Conservation (phyloP, 2,888 invertebrate genomes). For the Epiblema foenella region DNA sequence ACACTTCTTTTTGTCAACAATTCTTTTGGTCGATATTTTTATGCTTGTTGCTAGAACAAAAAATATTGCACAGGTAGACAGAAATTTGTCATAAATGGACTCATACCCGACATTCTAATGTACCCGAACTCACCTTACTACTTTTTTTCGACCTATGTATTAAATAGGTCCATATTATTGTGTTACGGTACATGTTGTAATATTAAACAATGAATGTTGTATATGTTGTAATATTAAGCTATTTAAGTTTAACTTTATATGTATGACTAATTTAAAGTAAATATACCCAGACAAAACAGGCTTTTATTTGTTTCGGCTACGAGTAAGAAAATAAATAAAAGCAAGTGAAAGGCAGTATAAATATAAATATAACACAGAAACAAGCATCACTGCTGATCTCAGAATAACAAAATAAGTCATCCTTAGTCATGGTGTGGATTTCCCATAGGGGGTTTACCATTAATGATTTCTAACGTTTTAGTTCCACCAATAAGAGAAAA, state of each 20-base stretch:
- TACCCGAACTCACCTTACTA: no score
- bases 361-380: not conserved
- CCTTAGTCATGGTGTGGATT: constrained; percentile 10
- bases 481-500: constrained; percentile 44
- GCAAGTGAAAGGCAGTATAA: not conserved
- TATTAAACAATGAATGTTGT: no score
- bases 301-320: not conserved
- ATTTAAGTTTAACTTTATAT: not conserved
- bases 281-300: not conserved
- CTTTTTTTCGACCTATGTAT: no score
- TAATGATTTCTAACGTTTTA: constrained; percentile 5
- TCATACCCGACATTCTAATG: no score
- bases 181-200: no score
- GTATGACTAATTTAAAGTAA: not conserved
- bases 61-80: no score
- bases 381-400: constrained; percentile 28
- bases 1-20: no score
- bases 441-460: not conserved
- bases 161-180: no score
- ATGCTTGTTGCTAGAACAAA: no score
- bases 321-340: not conserved
- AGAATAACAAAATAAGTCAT: constrained; percentile 39
- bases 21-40: no score
- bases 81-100: no score
- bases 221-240: no score